Evolutionary conservation across 2,113 vertebrate genomes (phyloP).

Genomic region (Lepisosteus osseus): DNA sequence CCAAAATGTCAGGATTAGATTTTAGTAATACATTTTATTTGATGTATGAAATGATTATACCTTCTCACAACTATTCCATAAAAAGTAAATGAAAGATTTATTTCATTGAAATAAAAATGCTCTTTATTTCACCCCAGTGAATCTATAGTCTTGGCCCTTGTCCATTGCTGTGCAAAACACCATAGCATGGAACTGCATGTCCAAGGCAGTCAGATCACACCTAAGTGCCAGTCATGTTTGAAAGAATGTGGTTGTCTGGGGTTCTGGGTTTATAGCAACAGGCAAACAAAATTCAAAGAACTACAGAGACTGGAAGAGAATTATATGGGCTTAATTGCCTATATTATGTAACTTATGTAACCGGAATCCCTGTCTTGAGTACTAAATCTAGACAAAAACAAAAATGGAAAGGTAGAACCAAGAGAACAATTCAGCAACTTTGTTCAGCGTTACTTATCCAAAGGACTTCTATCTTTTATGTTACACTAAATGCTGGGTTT

Average conservation of each 20-base stretch:
- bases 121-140: neutral
- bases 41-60: neutral
- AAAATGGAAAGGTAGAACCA: neutral
- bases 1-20: neutral
- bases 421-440: too few species aligned
- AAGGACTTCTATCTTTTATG: too few species aligned
- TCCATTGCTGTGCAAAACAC: constrained; percentile 7
- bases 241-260: constrained; percentile 23
- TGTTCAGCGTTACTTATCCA: too few species aligned
- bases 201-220: constrained; percentile 34
- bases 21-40: neutral
- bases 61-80: neutral
- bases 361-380: neutral
- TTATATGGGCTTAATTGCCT: neutral
- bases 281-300: constrained; percentile 17
- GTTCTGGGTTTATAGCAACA: constrained; percentile 23
- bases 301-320: constrained; percentile 5
- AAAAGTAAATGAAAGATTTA: too few species aligned
- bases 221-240: constrained; percentile 35
- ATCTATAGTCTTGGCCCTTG: constrained; percentile 2
- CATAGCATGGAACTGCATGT: neutral
- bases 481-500: too few species aligned
- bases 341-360: neutral
- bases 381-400: neutral
- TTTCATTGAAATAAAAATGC: neutral